These are phyloP conservation scores for Lapara coniferarum DNA, from an alignment of 2,888 invertebrate species.

Conservation along the genomic window DNA sequence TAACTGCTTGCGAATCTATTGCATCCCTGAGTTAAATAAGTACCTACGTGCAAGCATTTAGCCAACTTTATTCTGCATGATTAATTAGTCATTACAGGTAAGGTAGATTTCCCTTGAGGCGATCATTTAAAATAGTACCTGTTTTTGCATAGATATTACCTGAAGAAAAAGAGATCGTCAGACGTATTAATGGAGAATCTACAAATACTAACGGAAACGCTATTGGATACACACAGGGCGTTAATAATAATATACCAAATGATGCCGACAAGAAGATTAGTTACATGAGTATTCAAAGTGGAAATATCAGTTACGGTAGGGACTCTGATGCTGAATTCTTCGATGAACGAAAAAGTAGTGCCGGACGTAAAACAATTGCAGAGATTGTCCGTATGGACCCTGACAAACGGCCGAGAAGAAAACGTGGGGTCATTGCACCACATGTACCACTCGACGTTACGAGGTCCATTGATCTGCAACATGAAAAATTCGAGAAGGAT, in stretches of 20 bases:
- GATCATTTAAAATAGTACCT: no score
- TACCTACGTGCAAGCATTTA: no score
- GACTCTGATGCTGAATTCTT: slow-evolving; percentile 58
- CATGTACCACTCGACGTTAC: slow-evolving; percentile 71
- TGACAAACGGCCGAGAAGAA: slow-evolving; percentile 53
- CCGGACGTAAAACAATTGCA: slow-evolving; percentile 67
- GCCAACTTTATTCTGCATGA: no score
- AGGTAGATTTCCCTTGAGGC: no score
- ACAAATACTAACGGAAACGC: slow-evolving; percentile 49
- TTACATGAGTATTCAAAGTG: slow-evolving; percentile 62
- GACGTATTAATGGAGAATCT: slow-evolving; percentile 38
- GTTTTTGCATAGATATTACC: slow-evolving; percentile 60
- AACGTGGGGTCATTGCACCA: slow-evolving; percentile 82
- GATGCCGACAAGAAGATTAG: slow-evolving; percentile 61
- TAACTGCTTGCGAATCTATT: no score
- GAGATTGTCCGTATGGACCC: slow-evolving; percentile 62
- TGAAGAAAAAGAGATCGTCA: slow-evolving; percentile 43
- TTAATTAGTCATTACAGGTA: no score
- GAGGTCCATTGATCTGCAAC: slow-evolving; percentile 70
- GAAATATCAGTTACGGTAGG: slow-evolving; percentile 50
- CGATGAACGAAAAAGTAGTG: slow-evolving; percentile 60
- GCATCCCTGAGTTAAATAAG: no score
- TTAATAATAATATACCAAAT: slow-evolving; percentile 39
- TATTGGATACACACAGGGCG: slow-evolving; percentile 25
- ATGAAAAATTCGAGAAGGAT: slow-evolving; percentile 83